phyloP scores from a whole-genome alignment of 2,113 vertebrate species.

The Pitta sordida region DNA sequence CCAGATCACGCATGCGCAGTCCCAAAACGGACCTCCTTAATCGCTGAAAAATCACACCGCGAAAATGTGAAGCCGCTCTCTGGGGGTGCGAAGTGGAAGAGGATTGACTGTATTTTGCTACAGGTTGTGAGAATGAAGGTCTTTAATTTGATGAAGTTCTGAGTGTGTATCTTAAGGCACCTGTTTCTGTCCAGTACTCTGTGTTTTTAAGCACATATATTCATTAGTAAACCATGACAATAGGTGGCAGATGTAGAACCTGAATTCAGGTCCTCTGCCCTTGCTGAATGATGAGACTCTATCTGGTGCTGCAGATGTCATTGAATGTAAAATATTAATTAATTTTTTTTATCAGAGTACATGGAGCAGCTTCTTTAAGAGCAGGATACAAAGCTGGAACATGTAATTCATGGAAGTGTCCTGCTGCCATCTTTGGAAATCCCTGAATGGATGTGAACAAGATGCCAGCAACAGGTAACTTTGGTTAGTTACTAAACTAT shows the following conservation, averaged over 20 bases:
- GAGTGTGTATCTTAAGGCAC: not conserved
- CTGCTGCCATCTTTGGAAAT: not conserved
- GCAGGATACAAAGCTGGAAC: not conserved
- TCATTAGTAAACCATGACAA: not conserved
- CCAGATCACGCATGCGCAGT: no score
- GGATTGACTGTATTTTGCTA: no score
- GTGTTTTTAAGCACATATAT: not conserved
- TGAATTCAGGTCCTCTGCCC: not conserved
- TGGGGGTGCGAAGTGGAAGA: no score
- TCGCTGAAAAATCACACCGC: no score
- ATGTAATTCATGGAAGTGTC: not conserved
- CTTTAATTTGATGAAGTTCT: not conserved
- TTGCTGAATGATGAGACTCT: not conserved
- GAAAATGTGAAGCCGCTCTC: no score
- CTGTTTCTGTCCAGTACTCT: not conserved
- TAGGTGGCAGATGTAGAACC: not conserved
- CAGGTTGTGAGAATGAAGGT: not conserved
- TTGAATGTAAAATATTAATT: not conserved
- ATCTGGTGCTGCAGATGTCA: not conserved
- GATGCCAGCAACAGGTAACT: not conserved
- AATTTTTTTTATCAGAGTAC: not conserved
- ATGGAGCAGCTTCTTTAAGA: not conserved
- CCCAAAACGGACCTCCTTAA: no score
- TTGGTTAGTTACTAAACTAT: not conserved
- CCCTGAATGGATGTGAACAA: not conserved